Conservation (phyloP, 2,113 vertebrate genomes). For the Fregata magnificens region DNA sequence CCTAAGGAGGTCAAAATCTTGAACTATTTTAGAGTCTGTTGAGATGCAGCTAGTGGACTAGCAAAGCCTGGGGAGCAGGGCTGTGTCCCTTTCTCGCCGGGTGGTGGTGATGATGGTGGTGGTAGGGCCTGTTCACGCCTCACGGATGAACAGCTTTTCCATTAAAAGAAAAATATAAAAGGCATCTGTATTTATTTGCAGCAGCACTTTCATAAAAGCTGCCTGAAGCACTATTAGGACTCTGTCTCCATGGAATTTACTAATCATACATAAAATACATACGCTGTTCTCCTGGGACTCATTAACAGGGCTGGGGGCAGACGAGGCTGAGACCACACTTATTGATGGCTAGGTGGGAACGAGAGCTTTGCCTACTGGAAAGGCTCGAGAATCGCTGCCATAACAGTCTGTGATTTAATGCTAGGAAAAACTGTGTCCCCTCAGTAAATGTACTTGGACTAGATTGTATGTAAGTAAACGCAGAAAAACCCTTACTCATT, state of each 20-base stretch:
- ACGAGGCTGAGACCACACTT: not conserved
- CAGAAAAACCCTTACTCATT: constrained; percentile 42
- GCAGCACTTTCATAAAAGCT: not conserved
- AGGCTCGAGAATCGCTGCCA: not conserved
- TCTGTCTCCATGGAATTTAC: not conserved
- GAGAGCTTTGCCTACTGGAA: not conserved
- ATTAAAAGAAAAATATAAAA: not conserved
- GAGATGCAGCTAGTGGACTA: not conserved
- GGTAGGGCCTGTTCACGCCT: not conserved
- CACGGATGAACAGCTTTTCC: not conserved
- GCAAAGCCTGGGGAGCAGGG: not conserved
- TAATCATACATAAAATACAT: not conserved
- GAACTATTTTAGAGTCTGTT: not conserved
- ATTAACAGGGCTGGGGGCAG: not conserved
- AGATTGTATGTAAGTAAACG: not conserved
- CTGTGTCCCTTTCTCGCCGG: not conserved
- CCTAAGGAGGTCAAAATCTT: not conserved
- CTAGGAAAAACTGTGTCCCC: constrained; percentile 1
- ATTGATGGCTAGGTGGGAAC: not conserved
- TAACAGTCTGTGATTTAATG: not conserved
- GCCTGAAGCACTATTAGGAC: not conserved
- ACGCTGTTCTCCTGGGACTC: not conserved
- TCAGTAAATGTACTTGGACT: not conserved
- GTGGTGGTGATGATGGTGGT: too few relatives aligned
- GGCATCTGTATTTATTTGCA: not conserved